A percentile compares a stretch with the other conserved stretches of the same genome.
Evolutionary conservation across 2,797 vertebrate species (phyloP).

Genomic region (Odontamblyopus lacepedii): DNA sequence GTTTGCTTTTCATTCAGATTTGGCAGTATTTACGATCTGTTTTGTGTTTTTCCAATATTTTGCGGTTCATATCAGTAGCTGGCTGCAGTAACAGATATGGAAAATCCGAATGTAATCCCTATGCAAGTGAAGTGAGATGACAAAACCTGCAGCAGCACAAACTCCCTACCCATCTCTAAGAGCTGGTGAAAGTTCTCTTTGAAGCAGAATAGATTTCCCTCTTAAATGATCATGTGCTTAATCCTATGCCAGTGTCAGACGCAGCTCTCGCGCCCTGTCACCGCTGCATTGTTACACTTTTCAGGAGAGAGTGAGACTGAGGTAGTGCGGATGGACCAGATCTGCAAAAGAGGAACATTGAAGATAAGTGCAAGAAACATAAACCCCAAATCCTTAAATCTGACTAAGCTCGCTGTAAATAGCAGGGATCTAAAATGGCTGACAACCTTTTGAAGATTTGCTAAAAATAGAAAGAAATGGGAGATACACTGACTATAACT

Average conservation of each 20-base stretch:
- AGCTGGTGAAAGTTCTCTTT: slow-evolving; percentile 47
- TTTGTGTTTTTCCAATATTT: background rate
- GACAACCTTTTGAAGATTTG: slow-evolving; percentile 38
- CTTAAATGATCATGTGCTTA: slow-evolving; percentile 54
- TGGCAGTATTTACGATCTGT: background rate
- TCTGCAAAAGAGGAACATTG: slow-evolving; percentile 43
- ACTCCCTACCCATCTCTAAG: slow-evolving; percentile 20
- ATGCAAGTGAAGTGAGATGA: slow-evolving; percentile 4
- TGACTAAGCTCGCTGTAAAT: slow-evolving; percentile 63
- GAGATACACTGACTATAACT: background rate
- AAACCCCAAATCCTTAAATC: slow-evolving; percentile 69
- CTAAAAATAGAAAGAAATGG: slow-evolving; percentile 30
- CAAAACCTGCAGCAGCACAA: slow-evolving; percentile 4
- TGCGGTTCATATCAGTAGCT: background rate
- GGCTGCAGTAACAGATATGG: background rate
- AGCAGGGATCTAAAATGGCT: slow-evolving; percentile 48
- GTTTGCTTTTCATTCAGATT: background rate
- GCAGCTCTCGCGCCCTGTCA: slow-evolving; percentile 56
- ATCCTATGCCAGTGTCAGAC: slow-evolving; percentile 59
- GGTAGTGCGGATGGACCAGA: slow-evolving; percentile 31
- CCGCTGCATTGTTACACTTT: slow-evolving; percentile 57
- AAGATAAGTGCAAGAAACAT: slow-evolving; percentile 53
- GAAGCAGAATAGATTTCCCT: slow-evolving; percentile 48
- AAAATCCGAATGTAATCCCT: background rate
- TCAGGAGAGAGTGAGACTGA: slow-evolving; percentile 39